These are phyloP conservation scores for Erynnis tages DNA, from an alignment of 2,888 invertebrate genomes.

Conservation along the genomic window DNA sequence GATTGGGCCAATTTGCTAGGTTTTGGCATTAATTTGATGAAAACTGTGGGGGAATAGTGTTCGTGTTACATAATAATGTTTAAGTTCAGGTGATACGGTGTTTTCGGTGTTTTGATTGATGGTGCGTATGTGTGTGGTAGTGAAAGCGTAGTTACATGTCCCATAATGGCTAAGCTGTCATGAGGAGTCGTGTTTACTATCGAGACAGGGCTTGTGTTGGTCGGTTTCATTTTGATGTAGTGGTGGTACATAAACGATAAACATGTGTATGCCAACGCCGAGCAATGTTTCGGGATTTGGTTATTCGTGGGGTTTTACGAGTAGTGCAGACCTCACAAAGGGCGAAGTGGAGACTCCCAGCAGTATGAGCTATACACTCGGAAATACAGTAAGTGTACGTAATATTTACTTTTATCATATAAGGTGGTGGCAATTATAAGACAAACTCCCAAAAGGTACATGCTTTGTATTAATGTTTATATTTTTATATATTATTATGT, in stretches of 20 bases:
- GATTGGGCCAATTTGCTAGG: conserved; percentile 56
- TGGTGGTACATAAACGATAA: conserved; percentile 49
- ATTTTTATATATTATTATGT: too few species aligned
- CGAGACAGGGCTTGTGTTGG: conserved; percentile 70
- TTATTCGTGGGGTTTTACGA: conserved; percentile 78
- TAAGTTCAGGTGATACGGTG: conserved; percentile 38
- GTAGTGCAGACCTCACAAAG: conserved; percentile 74
- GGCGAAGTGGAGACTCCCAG: conserved; percentile 76
- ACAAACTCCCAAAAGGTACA: too few species aligned
- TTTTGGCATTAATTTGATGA: conserved; percentile 5
- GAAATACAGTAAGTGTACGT: conserved; percentile 66
- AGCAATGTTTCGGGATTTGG: conserved; percentile 79
- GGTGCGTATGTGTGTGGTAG: conserved; percentile 75
- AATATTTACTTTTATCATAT: not conserved
- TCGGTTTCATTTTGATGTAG: conserved; percentile 63
- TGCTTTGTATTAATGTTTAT: too few species aligned
- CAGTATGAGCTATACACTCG: conserved; percentile 75
- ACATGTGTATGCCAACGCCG: conserved; percentile 81
- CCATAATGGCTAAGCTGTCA: conserved; percentile 76
- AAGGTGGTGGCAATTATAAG: not conserved
- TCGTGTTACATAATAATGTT: conserved; percentile 42
- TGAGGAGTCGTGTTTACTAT: conserved; percentile 76
- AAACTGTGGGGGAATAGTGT: conserved; percentile 1
- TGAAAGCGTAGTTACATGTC: conserved; percentile 76
- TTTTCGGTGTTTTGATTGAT: conserved; percentile 67